Percentiles rank a stretch among this genome's conserved stretches.
Conservation (phyloP, 1,140 invertebrate species). For the Trigoniulus corallinus region DNA sequence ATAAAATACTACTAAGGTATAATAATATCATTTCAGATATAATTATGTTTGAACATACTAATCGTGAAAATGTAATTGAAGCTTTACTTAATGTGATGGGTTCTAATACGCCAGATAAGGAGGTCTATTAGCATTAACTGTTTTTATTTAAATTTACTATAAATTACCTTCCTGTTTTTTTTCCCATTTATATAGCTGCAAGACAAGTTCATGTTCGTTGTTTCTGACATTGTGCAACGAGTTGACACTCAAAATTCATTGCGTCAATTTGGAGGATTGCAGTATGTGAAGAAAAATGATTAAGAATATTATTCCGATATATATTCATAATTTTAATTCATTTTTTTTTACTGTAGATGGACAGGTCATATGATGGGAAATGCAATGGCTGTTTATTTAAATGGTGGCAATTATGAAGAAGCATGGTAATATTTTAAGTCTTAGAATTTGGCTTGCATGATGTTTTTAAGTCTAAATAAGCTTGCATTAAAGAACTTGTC, state of each 20-base stretch:
- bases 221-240: neutral
- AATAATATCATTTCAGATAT: neutral
- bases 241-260: neutral
- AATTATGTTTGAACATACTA: neutral
- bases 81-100: neutral
- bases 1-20: neutral
- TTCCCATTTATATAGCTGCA: neutral
- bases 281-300: neutral
- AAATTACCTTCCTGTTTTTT: neutral
- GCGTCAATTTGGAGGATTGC: neutral
- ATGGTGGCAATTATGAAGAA: neutral
- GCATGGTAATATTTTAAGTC: neutral
- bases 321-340: neutral
- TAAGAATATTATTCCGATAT: neutral
- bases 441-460: neutral
- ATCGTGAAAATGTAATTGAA: neutral
- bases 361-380: constrained; percentile 1
- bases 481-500: neutral
- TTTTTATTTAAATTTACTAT: neutral
- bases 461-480: neutral
- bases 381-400: neutral
- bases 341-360: neutral
- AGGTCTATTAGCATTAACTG: neutral
- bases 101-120: neutral
- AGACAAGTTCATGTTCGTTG: neutral